A percentile compares a stretch with the other conserved stretches of the same genome.
These are phyloP conservation scores for Phylloscopus whistleri DNA, from an alignment of 2,113 vertebrate genomes.

Conservation along the genomic window DNA sequence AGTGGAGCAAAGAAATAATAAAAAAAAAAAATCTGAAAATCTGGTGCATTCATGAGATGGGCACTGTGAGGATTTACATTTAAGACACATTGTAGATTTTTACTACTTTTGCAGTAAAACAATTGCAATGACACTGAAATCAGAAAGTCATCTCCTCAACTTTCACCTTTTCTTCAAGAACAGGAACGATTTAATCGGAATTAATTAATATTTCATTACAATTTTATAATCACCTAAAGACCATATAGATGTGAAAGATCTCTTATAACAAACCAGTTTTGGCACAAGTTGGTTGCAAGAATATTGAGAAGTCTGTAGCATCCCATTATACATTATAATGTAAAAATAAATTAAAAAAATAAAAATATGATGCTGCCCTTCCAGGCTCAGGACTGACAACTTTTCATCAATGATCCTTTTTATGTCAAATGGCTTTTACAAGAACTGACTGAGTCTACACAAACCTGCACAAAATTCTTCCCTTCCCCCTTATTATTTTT, in stretches of 20 bases:
- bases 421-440: background rate
- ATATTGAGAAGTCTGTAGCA: background rate
- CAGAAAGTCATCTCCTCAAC: background rate
- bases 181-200: accelerated
- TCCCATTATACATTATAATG: background rate
- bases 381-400: background rate
- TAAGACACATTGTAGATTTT: background rate
- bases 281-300: background rate
- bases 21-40: background rate
- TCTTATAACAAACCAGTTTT: background rate
- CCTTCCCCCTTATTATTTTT: background rate
- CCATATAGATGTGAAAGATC: background rate
- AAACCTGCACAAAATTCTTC: background rate
- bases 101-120: background rate
- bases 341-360: too few relatives aligned
- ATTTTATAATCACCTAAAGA: background rate
- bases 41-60: background rate
- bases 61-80: background rate
- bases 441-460: background rate
- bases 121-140: background rate
- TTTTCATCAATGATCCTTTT: background rate
- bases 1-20: background rate
- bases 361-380: background rate
- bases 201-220: background rate
- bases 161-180: background rate